Evolutionary conservation across 2,113 vertebrate species (phyloP).

Genomic region (Heterotis niloticus): DNA sequence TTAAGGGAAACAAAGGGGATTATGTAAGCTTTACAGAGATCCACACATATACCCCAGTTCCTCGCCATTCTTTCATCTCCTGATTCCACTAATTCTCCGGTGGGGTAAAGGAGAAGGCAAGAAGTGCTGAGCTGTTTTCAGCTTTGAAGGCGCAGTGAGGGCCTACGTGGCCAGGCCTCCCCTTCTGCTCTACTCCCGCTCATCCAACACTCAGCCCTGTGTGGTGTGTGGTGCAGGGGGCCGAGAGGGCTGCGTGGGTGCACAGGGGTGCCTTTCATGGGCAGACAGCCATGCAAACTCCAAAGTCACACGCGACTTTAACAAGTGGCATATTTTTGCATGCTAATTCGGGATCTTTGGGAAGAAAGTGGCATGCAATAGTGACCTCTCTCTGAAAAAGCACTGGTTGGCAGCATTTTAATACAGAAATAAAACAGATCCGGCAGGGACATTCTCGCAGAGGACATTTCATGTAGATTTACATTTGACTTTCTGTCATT

Average conservation of each 20-base stretch:
- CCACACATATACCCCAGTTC: conserved; percentile 57
- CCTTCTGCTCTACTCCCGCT: no score
- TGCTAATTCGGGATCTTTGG: conserved; percentile 44
- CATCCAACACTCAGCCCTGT: not conserved
- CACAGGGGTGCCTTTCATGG: conserved; percentile 13
- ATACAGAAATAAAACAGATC: conserved; percentile 37
- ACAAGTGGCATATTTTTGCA: conserved; percentile 51
- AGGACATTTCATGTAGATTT: not conserved
- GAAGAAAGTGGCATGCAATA: conserved; percentile 35
- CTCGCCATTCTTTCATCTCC: conserved; percentile 62
- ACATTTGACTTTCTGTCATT: conserved; percentile 12
- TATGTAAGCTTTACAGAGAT: conserved; percentile 69
- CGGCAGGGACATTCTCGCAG: conserved; percentile 22
- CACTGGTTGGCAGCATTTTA: conserved; percentile 43
- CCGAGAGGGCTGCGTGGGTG: not conserved
- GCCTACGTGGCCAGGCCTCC: not conserved
- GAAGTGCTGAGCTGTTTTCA: conserved; percentile 49
- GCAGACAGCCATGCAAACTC: conserved; percentile 43
- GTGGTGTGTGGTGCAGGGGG: not conserved
- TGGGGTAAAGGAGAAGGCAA: conserved; percentile 35
- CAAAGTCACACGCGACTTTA: conserved; percentile 48
- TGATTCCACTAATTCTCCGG: conserved; percentile 63
- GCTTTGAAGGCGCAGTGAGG: conserved; percentile 46
- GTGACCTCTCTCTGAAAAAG: conserved; percentile 42
- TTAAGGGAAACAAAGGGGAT: conserved; percentile 62